These are phyloP conservation scores for Taxidea taxus DNA, from an alignment of 2,113 vertebrate genomes.

Conservation along the genomic window DNA sequence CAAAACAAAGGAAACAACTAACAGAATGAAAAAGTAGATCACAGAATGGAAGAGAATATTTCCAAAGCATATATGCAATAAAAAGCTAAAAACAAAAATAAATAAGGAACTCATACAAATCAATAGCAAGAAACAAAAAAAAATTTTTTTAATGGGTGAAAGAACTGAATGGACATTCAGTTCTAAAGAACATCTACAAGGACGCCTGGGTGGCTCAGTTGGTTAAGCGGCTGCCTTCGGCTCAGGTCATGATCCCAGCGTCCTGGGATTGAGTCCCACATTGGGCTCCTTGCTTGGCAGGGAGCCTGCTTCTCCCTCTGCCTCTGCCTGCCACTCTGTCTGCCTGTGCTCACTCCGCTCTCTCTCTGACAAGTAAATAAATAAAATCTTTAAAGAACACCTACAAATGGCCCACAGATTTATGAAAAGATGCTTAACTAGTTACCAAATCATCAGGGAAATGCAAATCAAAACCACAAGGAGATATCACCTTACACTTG, in stretches of 20 bases:
- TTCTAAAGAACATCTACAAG: not conserved
- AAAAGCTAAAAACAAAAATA: not conserved
- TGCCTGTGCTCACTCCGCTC: too few species aligned
- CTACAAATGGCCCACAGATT: not conserved
- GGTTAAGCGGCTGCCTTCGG: too few species aligned
- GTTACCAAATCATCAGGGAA: not conserved
- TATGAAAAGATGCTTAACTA: not conserved
- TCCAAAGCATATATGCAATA: not conserved
- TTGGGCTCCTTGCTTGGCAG: too few species aligned
- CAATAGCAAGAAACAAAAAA: not conserved
- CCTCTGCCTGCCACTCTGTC: too few species aligned
- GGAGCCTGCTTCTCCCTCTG: too few species aligned
- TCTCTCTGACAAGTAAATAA: too few species aligned
- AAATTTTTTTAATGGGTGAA: not conserved
- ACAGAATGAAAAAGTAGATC: not conserved
- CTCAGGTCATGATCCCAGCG: too few species aligned
- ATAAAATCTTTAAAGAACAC: not conserved
- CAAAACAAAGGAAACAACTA: not conserved
- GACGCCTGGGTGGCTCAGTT: too few species aligned
- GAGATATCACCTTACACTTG: not conserved
- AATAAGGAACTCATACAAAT: not conserved
- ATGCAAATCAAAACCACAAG: not conserved
- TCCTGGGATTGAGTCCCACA: too few species aligned
- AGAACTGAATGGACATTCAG: not conserved
- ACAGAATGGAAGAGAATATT: not conserved